These are phyloP conservation scores for Gorsachius goisagi DNA, from an alignment of 2,113 vertebrate genomes.

Conservation along the genomic window DNA sequence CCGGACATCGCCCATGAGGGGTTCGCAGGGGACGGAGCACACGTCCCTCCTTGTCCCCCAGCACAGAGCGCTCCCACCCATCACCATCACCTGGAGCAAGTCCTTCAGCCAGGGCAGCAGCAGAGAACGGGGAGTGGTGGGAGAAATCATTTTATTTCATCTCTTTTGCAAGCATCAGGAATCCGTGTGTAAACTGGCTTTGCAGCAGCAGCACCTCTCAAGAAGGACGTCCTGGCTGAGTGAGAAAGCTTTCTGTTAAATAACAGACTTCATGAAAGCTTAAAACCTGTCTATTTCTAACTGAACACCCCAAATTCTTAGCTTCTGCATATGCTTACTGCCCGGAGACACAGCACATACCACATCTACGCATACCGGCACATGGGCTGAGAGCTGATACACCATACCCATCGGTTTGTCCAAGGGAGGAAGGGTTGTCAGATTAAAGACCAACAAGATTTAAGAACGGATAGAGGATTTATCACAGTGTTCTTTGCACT, in stretches of 20 bases:
- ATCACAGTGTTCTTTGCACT: not conserved
- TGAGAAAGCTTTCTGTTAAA: not conserved
- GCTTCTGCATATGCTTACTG: not conserved
- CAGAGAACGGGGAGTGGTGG: not conserved
- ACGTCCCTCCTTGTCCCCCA: not conserved
- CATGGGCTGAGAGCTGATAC: not conserved
- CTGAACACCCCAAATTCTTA: not conserved
- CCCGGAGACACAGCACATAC: not conserved
- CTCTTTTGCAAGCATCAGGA: not conserved
- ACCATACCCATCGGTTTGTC: not conserved
- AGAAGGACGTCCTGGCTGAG: not conserved
- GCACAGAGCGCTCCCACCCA: not conserved
- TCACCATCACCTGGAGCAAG: not conserved
- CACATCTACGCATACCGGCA: not conserved
- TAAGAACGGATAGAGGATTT: slow-evolving; percentile 7
- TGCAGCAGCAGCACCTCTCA: not conserved
- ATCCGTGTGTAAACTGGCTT: not conserved
- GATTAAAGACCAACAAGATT: slow-evolving; percentile 17
- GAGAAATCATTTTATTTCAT: not conserved
- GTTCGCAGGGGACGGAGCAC: not conserved
- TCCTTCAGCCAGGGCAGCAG: not conserved
- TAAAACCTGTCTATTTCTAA: not conserved
- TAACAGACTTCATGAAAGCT: not conserved
- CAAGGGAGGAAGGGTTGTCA: not conserved
- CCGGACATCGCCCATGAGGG: not conserved